Evolutionary conservation across 2,113 vertebrate genomes (phyloP).

Genomic region (Pygoscelis adeliae): DNA sequence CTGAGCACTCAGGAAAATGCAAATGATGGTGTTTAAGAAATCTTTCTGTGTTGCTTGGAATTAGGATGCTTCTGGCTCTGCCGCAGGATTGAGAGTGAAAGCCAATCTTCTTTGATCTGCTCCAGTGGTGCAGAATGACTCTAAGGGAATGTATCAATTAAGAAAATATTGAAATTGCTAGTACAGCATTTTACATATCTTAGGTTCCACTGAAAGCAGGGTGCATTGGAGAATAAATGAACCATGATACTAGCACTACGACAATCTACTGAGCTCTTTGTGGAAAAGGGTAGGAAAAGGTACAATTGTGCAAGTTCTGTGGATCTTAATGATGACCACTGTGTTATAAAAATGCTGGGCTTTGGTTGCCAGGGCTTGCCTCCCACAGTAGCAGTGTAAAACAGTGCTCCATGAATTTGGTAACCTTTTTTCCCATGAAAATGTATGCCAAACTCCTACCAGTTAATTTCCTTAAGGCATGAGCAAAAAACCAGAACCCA

Average conservation of each 20-base stretch:
- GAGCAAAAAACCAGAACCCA: not conserved
- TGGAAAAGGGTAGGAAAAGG: not conserved
- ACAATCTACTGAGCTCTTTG: not conserved
- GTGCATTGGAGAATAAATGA: not conserved
- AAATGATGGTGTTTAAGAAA: slow-evolving; percentile 21
- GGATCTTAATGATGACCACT: not conserved
- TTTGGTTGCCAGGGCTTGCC: not conserved
- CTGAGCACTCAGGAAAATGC: slow-evolving; percentile 26
- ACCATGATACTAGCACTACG: not conserved
- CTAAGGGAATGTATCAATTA: slow-evolving; percentile 54
- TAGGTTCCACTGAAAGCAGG: not conserved
- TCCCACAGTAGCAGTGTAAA: not conserved
- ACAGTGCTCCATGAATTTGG: not conserved
- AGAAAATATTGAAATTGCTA: slow-evolving; percentile 52
- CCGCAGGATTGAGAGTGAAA: not conserved
- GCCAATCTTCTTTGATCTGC: slow-evolving; percentile 57
- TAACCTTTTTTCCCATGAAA: not conserved
- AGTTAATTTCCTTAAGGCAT: not conserved
- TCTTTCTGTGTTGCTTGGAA: slow-evolving; percentile 3
- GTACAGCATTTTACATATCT: slow-evolving; percentile 12
- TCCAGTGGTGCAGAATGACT: slow-evolving; percentile 35
- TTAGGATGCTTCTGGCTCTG: slow-evolving; percentile 39
- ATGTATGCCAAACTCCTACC: not conserved
- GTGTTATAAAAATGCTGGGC: not conserved
- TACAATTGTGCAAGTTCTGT: not conserved